phyloP scores from a whole-genome alignment of 30 jellyfish, hydroid and myxozoan species.

The Phacellophora camtschatica region DNA sequence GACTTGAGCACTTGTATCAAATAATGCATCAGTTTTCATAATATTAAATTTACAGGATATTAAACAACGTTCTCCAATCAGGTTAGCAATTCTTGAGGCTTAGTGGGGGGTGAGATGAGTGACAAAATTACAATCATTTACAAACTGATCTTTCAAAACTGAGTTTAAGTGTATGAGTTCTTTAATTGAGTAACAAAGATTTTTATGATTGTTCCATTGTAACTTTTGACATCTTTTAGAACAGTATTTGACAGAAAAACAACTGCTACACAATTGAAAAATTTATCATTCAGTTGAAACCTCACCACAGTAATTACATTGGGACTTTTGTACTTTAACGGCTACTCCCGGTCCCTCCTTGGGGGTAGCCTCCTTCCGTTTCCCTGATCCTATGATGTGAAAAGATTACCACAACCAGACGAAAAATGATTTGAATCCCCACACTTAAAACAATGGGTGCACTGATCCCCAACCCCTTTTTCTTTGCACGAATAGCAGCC shows the following conservation, averaged over 20 bases:
- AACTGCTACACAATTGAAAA: conserved; percentile 10
- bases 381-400: neutral
- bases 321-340: neutral
- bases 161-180: neutral
- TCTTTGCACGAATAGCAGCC: conserved; percentile 11
- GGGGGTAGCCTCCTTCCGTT: conserved; percentile 27
- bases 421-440: conserved; percentile 10
- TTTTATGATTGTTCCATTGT: conserved; percentile 14
- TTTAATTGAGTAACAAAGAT: neutral
- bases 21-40: neutral
- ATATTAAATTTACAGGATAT: neutral
- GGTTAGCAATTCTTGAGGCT: neutral
- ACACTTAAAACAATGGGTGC: conserved; percentile 19
- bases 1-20: conserved; percentile 45
- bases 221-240: conserved; percentile 6
- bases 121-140: neutral
- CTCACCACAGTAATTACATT: neutral
- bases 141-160: neutral
- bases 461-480: neutral
- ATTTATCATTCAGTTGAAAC: neutral
- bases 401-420: neutral
- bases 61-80: conserved; percentile 1
- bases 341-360: conserved; percentile 43
- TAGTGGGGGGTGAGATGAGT: conserved; percentile 40
- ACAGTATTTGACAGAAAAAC: neutral